Evolutionary conservation across 2,888 invertebrate genomes (phyloP), one percentile per base, ranked within the genome.

Genomic region (Rotaria socialis): DNA sequence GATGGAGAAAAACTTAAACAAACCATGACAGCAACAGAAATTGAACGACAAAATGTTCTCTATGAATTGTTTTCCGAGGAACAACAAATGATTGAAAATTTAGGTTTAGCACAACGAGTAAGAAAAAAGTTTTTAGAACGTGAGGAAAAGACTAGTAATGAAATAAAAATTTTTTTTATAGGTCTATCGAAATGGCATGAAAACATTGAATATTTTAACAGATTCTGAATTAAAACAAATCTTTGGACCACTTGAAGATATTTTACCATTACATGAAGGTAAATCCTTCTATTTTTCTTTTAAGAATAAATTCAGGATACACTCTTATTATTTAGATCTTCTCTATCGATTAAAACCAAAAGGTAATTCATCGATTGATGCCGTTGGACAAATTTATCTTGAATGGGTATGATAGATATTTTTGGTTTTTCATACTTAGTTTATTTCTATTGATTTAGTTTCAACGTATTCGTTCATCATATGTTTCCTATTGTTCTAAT

Each of bases 21-120:
- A 47, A 80, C 80, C 47, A 80, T 80, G 80, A 80, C 47, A 47
- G 80, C 43, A 80, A 43, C 43, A 14, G 80, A 80, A 80, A 85
- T 88, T 91, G 88, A 80, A 47, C 80, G 80, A 24, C 80, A 80
- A 80, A 80, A 80, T 47, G 92, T 92, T 16, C 92, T 93, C 87
- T 93, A 92, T 89, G 93, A 93, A 88, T 89, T 93, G 75, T 92
- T 91, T 88, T 92, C 92, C 87, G 92, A 92, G 35, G 93, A 93
- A 89, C 91, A 91, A 88, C 91, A 92, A 67, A 88, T 93, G 19
- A 89, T 92, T 10, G 91, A 91, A 87, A 93, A 93, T 88, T 89
- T 93, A 3, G 89, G 89, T 58, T 89, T 91, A 88, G 90, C 92
- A 0, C 91, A 91, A 89, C 91, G 92, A 89, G 91, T 91, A 89